Conservation (phyloP, 2,888 invertebrate species). For the Cyclophora punctaria region DNA sequence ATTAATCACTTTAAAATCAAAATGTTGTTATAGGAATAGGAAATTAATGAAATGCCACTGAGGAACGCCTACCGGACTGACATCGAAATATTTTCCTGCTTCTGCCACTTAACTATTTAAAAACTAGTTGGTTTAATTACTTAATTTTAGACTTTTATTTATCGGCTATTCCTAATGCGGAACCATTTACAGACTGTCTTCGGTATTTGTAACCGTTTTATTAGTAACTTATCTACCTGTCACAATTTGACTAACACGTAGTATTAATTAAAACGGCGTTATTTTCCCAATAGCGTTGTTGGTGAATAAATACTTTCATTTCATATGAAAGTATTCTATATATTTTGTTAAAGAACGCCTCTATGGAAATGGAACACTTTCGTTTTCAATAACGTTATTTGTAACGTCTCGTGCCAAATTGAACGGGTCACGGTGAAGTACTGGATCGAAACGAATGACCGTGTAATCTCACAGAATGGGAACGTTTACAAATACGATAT, state of each 20-base stretch:
- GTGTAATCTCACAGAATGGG: conserved; percentile 49
- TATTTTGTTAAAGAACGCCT: too few relatives aligned
- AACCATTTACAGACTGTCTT: too few relatives aligned
- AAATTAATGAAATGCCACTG: conserved; percentile 8
- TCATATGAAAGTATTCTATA: too few relatives aligned
- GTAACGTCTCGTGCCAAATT: conserved; percentile 34
- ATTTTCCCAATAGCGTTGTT: too few relatives aligned
- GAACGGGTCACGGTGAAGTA: conserved; percentile 37
- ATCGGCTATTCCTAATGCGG: too few relatives aligned
- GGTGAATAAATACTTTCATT: too few relatives aligned
- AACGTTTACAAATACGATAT: conserved; percentile 4
- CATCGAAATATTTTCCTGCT: conserved; percentile 6
- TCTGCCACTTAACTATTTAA: conserved; percentile 31
- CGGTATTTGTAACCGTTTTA: too few relatives aligned
- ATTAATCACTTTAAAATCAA: conserved; percentile 30
- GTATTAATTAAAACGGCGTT: too few relatives aligned
- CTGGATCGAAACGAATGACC: conserved; percentile 48
- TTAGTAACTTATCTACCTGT: too few relatives aligned
- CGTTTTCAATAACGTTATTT: conserved; percentile 30
- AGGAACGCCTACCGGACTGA: conserved; percentile 13
- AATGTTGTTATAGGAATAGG: conserved; percentile 11
- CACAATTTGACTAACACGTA: too few relatives aligned
- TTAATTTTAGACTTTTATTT: too few relatives aligned
- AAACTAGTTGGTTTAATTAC: not conserved
- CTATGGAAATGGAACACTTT: conserved; percentile 20